These are phyloP conservation scores for Gryllus bimaculatus DNA, from an alignment of 1,140 invertebrate genomes.

Conservation along the genomic window DNA sequence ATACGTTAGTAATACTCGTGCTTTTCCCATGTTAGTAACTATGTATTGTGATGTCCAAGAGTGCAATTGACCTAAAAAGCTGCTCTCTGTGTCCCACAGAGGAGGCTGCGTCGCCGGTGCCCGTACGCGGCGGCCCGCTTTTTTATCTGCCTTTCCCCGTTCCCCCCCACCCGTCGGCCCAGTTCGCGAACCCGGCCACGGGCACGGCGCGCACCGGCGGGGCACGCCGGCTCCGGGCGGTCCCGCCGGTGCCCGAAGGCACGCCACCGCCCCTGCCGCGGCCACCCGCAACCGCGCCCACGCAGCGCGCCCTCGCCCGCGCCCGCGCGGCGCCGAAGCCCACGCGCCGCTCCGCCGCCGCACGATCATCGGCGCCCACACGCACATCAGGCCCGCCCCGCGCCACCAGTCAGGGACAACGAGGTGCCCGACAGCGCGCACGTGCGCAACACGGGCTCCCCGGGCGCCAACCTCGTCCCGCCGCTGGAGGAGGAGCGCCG, in stretches of 20 bases:
- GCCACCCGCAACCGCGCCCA: slow-evolving; percentile 22
- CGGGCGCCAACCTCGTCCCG: slow-evolving; percentile 48
- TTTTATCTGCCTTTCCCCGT: too few species aligned
- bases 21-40: too few species aligned
- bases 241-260: not conserved
- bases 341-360: not conserved
- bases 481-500: slow-evolving; percentile 48
- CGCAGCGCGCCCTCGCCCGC: slow-evolving; percentile 14
- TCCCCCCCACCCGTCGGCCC: too few species aligned
- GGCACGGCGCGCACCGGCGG: too few species aligned
- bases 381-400: slow-evolving; percentile 51
- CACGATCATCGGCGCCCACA: slow-evolving; percentile 31
- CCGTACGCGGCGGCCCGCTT: too few species aligned
- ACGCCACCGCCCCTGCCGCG: slow-evolving; percentile 24
- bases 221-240: slow-evolving; percentile 7
- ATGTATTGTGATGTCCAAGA: too few species aligned
- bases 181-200: too few species aligned
- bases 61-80: too few species aligned
- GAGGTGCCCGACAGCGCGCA: slow-evolving; percentile 45
- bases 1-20: too few species aligned
- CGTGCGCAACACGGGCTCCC: slow-evolving; percentile 39
- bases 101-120: too few species aligned
- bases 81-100: too few species aligned
- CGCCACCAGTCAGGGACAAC: slow-evolving; percentile 48
- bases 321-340: not conserved